phyloP scores from a whole-genome alignment of 2,888 invertebrate species.

The Drosophila paramelanica region DNA sequence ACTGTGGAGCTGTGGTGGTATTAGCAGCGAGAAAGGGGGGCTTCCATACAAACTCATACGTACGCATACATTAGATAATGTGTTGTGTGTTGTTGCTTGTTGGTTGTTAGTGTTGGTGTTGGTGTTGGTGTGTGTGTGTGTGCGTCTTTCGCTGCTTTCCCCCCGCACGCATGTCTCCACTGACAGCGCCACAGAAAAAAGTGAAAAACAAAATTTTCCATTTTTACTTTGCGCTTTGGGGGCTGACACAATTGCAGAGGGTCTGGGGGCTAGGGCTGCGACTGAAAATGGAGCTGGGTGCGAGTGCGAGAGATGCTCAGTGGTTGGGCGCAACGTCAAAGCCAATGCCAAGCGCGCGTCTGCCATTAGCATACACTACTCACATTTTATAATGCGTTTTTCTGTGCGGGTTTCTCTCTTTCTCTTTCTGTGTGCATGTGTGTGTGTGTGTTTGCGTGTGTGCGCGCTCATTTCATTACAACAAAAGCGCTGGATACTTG shows the following conservation, averaged over 20 bases:
- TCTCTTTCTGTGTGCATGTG: neutral
- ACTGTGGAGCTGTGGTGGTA: conserved; percentile 35
- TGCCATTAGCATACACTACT: conserved; percentile 79
- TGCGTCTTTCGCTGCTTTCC: conserved; percentile 24
- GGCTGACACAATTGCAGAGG: conserved; percentile 31
- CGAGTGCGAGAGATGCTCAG: neutral
- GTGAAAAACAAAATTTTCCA: conserved; percentile 59
- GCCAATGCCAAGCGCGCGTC: conserved; percentile 62
- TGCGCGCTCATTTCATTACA: conserved; percentile 45
- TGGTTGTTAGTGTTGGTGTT: too few species aligned
- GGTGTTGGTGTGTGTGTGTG: conserved; percentile 35
- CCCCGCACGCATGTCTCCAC: conserved; percentile 51
- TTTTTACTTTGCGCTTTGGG: conserved; percentile 59
- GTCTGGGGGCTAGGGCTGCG: conserved; percentile 6
- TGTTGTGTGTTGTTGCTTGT: conserved; percentile 18
- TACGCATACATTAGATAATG: conserved; percentile 76
- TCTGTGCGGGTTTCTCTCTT: conserved; percentile 41
- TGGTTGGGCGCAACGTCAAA: conserved; percentile 49
- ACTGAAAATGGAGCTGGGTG: conserved; percentile 11
- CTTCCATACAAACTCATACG: conserved; percentile 28
- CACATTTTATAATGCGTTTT: conserved; percentile 75
- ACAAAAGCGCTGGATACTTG: conserved; percentile 53
- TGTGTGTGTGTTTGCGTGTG: conserved; percentile 20
- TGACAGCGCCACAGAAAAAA: conserved; percentile 44
- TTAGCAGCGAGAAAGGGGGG: conserved; percentile 30